Evolutionary conservation across 2,888 invertebrate species (phyloP), one percentile per base, ranked within the genome.

Genomic region (Sepioteuthis lessoniana): DNA sequence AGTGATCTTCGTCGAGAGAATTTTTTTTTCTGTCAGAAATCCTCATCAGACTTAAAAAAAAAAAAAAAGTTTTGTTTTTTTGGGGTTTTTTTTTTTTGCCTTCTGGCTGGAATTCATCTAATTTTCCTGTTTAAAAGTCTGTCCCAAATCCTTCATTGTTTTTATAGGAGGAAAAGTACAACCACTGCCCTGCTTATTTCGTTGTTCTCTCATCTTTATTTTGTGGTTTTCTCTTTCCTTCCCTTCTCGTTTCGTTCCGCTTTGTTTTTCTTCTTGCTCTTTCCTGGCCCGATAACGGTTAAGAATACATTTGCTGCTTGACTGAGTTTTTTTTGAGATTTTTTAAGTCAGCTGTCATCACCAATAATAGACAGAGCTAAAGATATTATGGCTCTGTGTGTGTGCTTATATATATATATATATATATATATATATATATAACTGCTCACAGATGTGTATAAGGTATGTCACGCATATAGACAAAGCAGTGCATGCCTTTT

Each of bases 311-410:
- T 76, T 76, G 76, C 76, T 76, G 76, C 76, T 76, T 76, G n/a
- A 35, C n/a, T 76, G 76, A 35, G 2, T 76, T 76, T 76, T n/a
- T 76, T 76, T 28, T 8, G 8, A n/a, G 31, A 31, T 76, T 76
- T 42, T 76, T 76, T 76, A 76, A 76, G 76, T 76, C 76, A 76
- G 76, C 76, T 76, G 76, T 76, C 76, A 76, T 35, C 76, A 76
- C 76, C n/a, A 76, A 76, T 76, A 76, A 76, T 76, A 76, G n/a
- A n/a, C n/a, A 76, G n/a, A 76, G 76, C 76, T 76, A 35, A 76
- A 76, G 76, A 76, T 76, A 35, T n/a, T 76, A 76, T n/a, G 8
- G n/a, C 76, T 76, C 10, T 76, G n/a, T n/a, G n/a, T 13, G 10
- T 76, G 8, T 76, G 8, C n/a, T n/a, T 76, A 76, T 76, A 76